phyloP scores from a whole-genome alignment of 2,113 vertebrate species.

The Leucopternis melanops region DNA sequence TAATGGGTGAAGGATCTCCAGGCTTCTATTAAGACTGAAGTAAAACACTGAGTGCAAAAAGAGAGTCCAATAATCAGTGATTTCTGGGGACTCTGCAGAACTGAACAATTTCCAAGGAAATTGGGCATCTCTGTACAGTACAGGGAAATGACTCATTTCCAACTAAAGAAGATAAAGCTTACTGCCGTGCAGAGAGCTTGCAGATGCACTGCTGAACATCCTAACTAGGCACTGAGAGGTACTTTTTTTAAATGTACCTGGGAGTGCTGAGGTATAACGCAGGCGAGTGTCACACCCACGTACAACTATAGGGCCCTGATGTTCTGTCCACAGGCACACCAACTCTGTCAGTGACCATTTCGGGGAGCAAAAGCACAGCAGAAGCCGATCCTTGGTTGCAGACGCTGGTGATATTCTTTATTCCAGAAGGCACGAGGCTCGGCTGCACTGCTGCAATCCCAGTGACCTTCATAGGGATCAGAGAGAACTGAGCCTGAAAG shows the following conservation, averaged over 20 bases:
- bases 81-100: conserved; percentile 15
- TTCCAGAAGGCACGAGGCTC: neutral
- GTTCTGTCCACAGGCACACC: neutral
- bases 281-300: fast-evolving
- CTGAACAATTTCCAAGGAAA: conserved; percentile 17
- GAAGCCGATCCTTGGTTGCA: fast-evolving
- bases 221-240: neutral
- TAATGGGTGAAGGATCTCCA: neutral
- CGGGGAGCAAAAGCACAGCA: neutral
- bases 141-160: conserved; percentile 48
- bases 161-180: neutral
- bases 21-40: neutral
- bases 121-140: neutral
- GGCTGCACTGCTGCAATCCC: neutral
- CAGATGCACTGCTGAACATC: conserved; percentile 3
- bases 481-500: neutral
- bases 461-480: conserved; percentile 13
- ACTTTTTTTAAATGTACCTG: neutral
- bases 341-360: neutral
- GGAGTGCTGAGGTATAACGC: neutral
- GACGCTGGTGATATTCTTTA: neutral
- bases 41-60: neutral
- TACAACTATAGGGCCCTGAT: neutral
- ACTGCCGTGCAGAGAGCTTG: neutral
- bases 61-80: neutral